Evolutionary conservation across 2,797 vertebrate genomes (phyloP).

Genomic region (Enteromius fasciolatus): DNA sequence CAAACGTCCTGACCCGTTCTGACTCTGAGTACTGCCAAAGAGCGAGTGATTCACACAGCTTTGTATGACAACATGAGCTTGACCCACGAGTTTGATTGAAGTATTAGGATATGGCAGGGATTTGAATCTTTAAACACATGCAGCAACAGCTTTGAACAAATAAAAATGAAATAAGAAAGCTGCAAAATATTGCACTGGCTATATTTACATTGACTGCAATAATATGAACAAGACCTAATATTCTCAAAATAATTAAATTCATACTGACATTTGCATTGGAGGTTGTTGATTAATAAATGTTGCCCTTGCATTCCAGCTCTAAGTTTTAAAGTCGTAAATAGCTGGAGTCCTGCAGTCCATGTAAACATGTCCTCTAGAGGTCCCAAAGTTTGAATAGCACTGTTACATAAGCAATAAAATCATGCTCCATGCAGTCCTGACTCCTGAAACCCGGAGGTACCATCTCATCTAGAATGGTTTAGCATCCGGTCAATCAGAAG

Average conservation of each 20-base stretch:
- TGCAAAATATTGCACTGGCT: background rate
- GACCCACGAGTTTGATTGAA: background rate
- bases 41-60: background rate
- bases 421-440: slow-evolving; percentile 38
- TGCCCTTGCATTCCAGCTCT: background rate
- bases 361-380: background rate
- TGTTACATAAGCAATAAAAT: slow-evolving; percentile 2
- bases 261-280: background rate
- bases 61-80: slow-evolving; percentile 1
- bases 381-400: background rate
- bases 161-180: background rate
- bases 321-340: background rate
- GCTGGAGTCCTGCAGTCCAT: background rate
- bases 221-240: background rate
- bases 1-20: background rate
- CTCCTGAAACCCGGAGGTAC: background rate
- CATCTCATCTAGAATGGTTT: background rate
- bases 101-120: background rate
- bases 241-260: background rate
- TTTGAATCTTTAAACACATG: background rate
- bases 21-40: background rate
- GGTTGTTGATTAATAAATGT: background rate
- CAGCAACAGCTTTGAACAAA: background rate
- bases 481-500: background rate
- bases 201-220: slow-evolving; percentile 31